phyloP scores from a whole-genome alignment of 2,113 vertebrate genomes.

The Pardalotus punctatus region DNA sequence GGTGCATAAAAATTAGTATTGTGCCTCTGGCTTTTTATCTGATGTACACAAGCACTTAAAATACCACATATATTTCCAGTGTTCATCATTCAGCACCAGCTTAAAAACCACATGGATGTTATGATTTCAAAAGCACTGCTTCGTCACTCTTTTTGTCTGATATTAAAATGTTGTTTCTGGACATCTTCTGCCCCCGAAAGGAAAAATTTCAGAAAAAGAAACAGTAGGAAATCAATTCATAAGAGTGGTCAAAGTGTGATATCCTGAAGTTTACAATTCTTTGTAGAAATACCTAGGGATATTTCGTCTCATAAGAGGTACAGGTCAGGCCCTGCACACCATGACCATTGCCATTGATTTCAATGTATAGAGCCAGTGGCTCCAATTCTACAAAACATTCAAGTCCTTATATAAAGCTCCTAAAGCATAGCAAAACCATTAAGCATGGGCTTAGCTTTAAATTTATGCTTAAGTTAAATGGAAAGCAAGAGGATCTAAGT shows the following conservation, averaged over 20 bases:
- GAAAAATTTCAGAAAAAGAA: conserved; percentile 23
- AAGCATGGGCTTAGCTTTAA: background rate
- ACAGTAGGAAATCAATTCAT: conserved; percentile 28
- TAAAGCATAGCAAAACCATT: background rate
- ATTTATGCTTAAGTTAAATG: background rate
- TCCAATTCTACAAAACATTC: background rate
- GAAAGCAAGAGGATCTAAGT: background rate
- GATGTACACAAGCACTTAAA: background rate
- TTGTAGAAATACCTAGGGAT: conserved; percentile 20
- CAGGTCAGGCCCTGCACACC: conserved; percentile 23
- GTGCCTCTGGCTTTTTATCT: background rate
- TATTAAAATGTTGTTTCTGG: conserved; percentile 1
- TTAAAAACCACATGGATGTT: background rate
- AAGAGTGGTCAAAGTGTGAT: conserved; percentile 3
- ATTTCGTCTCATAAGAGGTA: background rate
- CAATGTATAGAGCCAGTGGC: background rate
- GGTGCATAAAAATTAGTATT: background rate
- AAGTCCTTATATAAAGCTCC: background rate
- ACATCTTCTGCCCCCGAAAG: background rate
- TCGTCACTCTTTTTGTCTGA: background rate
- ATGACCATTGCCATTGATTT: conserved; percentile 12
- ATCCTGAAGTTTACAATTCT: conserved; percentile 31
- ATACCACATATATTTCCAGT: background rate
- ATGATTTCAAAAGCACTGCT: background rate
- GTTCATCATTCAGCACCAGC: background rate